A percentile compares a stretch with the other conserved stretches of the same genome.
These are phyloP conservation scores for Gracilinanus agilis DNA, from an alignment of 2,113 vertebrate genomes.

Conservation along the genomic window DNA sequence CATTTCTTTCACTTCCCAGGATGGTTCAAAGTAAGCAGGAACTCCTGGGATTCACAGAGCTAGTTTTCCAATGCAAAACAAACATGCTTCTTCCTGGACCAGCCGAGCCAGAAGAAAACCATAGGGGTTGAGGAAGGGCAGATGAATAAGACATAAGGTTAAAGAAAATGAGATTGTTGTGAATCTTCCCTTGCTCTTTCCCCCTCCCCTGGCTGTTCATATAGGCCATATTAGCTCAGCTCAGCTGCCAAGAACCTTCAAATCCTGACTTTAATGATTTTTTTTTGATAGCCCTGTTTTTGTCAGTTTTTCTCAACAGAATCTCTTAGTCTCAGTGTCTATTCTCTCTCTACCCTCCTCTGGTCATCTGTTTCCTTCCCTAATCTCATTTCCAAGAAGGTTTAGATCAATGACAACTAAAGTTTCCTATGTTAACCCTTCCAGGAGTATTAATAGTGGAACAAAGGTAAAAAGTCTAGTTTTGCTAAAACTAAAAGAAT, in stretches of 20 bases:
- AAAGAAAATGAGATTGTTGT: constrained; percentile 6
- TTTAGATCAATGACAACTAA: background rate
- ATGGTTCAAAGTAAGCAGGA: constrained; percentile 47
- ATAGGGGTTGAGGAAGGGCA: background rate
- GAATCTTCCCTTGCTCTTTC: background rate
- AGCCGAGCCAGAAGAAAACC: constrained; percentile 60
- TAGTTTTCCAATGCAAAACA: constrained; percentile 58
- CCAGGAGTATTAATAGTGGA: background rate
- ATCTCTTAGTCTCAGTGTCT: constrained; percentile 1
- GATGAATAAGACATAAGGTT: constrained; percentile 43
- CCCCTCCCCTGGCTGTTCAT: background rate
- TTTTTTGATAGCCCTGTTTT: constrained; percentile 46
- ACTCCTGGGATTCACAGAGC: constrained; percentile 32
- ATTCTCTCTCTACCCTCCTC: background rate
- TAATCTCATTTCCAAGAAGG: background rate
- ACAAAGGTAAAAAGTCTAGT: background rate
- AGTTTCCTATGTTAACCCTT: background rate
- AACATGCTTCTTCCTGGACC: constrained; percentile 59
- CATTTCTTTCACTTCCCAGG: constrained; percentile 60
- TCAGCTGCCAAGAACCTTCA: background rate
- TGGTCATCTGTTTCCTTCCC: background rate
- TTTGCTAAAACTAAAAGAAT: background rate
- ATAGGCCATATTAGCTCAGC: background rate
- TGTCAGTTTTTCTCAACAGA: constrained; percentile 22
- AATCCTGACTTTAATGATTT: background rate